Evolutionary conservation across 2,888 invertebrate species (phyloP), one percentile per base, ranked within the genome.

Genomic region (Arenicola marina): DNA sequence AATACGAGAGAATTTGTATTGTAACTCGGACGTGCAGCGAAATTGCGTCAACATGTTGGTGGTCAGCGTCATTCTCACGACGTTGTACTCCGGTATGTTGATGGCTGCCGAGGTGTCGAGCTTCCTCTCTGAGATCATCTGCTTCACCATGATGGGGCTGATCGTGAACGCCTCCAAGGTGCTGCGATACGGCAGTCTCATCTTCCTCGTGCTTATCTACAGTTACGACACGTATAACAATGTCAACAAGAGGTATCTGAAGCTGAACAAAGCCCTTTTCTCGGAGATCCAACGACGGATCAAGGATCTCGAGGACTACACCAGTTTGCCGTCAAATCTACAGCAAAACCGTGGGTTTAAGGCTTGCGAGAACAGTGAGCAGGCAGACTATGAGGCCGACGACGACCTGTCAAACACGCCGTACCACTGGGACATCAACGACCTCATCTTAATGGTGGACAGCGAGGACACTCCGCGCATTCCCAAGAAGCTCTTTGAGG

Each of bases 131-230:
- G 61, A 64, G 46, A 32, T 65, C 15, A 28, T 60, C 33, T 66
- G 56, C 76, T 57, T 78, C 59, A 81, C 81, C 0, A 75, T 81
- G 77, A 81, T 81, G 81, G 81, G 81, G 0, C 76, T 81, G 45
- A 81, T 81, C 33, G 77, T 81, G 7, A 81, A 81, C 56, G 81
- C 81, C 1, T 76, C 77, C 2, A 73, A 73, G 21, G 78, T 78
- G 2, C 72, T 81, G 2, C 74, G 78, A 54, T 81, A 81, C 61
- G 78, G 79, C 21, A 75, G 77, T 18, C 77, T 81, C 72, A 77
- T 75, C 18, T 67, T 81, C 21, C 71, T 81, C 29, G 81, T 81
- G 21, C 70, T 79, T 29, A 77, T 81, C 21, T 81, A 81, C 70
- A 80, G 78, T 75, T 78, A 69, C 76, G 77, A 73, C 68, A 80